Conservation (phyloP, 1,140 invertebrate genomes). For the Anoplolepis gracilipes region DNA sequence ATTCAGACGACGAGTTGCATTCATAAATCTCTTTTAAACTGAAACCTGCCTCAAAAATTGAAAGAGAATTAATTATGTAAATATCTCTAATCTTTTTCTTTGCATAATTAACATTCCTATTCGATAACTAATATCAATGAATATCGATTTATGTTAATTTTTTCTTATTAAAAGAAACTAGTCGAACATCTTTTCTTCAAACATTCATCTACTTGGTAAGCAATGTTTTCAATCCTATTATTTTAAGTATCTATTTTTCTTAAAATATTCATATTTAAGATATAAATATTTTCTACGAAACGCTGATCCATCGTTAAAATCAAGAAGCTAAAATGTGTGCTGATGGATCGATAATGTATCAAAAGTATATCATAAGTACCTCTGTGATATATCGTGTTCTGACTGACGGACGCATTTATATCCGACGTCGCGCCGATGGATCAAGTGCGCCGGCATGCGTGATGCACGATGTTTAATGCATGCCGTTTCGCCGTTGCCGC, state of each 20-base stretch:
- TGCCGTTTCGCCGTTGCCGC: constrained; percentile 63
- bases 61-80: background rate
- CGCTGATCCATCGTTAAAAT: background rate
- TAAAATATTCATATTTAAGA: too few species aligned
- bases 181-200: background rate
- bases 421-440: constrained; percentile 52
- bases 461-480: constrained; percentile 73
- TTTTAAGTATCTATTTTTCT: too few species aligned
- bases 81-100: background rate
- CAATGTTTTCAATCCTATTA: background rate
- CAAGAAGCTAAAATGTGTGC: background rate
- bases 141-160: background rate
- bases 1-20: too few species aligned
- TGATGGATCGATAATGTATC: constrained; percentile 10
- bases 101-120: background rate
- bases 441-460: constrained; percentile 62
- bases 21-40: background rate
- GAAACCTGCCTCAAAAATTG: background rate
- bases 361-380: background rate
- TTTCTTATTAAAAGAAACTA: background rate
- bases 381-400: constrained; percentile 26
- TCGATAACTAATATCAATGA: background rate
- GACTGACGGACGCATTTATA: constrained; percentile 55
- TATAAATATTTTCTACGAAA: too few species aligned
- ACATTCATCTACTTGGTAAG: background rate